Percentiles rank a stretch among this genome's conserved stretches.
Conservation (phyloP, 2,888 invertebrate genomes). For the Linnaemya vulpina region DNA sequence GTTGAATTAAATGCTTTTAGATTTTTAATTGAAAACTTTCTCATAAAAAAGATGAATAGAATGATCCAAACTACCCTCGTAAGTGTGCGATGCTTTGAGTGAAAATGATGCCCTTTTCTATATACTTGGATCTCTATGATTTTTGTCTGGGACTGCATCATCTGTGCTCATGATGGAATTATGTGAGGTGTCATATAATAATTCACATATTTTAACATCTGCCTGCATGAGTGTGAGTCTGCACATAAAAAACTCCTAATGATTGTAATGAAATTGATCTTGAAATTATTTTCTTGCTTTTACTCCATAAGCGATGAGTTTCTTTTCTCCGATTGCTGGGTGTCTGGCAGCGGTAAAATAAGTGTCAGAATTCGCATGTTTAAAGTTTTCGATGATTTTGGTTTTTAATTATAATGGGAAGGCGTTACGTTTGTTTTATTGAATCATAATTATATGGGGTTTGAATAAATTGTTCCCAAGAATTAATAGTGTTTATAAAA, state of each 20-base stretch:
- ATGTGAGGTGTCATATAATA: constrained; percentile 70
- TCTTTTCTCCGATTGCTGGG: neutral
- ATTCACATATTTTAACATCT: constrained; percentile 67
- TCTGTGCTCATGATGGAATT: constrained; percentile 70
- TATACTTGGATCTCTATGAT: neutral
- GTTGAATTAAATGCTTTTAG: too few species aligned
- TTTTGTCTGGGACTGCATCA: constrained; percentile 41
- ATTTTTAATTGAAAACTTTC: too few species aligned
- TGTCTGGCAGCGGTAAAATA: constrained; percentile 35
- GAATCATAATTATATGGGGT: neutral
- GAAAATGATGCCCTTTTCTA: constrained; percentile 51
- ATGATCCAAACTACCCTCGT: too few species aligned
- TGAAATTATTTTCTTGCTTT: constrained; percentile 4
- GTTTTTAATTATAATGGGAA: constrained; percentile 8
- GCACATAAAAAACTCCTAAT: neutral
- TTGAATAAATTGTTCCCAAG: too few species aligned
- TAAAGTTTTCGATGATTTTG: constrained; percentile 33
- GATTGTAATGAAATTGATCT: constrained; percentile 50
- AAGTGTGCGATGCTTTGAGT: constrained; percentile 20
- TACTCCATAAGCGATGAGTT: neutral
- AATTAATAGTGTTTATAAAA: too few species aligned
- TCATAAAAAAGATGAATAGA: too few species aligned
- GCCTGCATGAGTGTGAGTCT: neutral
- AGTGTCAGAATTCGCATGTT: constrained; percentile 70
- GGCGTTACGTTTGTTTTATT: neutral